Evolutionary conservation across 1,140 invertebrate species (phyloP), one percentile per base, ranked within the genome.

Genomic region (Zophobas atratus): DNA sequence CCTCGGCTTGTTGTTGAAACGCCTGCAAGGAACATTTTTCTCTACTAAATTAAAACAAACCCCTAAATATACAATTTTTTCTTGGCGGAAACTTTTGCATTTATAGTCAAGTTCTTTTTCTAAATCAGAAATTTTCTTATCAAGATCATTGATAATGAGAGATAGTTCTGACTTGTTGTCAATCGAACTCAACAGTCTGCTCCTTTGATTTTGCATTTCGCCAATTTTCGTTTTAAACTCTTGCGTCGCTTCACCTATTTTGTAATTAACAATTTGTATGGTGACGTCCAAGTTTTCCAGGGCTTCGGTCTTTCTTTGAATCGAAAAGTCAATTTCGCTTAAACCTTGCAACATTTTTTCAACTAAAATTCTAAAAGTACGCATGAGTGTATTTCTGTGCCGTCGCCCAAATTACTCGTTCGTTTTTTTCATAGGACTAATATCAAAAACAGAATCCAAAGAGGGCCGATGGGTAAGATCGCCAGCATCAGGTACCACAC

Each of bases 251-350:
- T 82, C 80, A 46, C 79, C 81, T 36, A 80, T 51, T 76, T 81
- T 82, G 60, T 81, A 82, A 67, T 70, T 81, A 6, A 82, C 46
- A 6, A 82, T 60, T 35, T 78, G 77, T 46, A 77, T 56, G 4
- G 78, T 80, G 1, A 81, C 46, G 35, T 82, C 81, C 4, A 75
- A 78, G 73, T 77, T 81, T 35, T 82, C 78, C 1, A 82, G 41
- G 0, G 51, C 48, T 35, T 72, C 46, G n/a, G 51, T 4, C 35
- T 67, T 67, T 1, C 20, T 38, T 2, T 43, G 6, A 20, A 67
- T 43, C 2, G 35, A 6, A 5, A 4, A 4, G 32, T 67, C 39
- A 1, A 60, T 38, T 8, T 60, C 56, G n/a, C 8, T 2, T 6
- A 60, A 36, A 8, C 38, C 1, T 5, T 36, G 4, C 38, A 43